Base-by-base conservation (phyloP, 1,140 invertebrate species). In the Zaprionus ornatus region DNA sequence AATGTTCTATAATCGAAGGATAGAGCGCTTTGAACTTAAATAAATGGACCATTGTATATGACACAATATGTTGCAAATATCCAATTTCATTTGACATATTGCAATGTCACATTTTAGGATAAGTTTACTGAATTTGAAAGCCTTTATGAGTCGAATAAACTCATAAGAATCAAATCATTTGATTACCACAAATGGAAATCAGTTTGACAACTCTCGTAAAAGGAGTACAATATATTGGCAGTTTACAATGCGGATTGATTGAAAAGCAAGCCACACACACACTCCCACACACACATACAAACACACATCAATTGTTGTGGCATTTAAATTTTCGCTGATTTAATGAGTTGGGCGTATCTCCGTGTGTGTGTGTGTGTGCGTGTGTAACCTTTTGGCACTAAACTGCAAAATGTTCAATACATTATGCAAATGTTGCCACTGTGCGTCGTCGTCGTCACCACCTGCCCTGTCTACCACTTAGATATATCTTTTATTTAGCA, bases 361-460 rank as follows among this genome's bases (percentile, higher is more conserved):
- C 4, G 3, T 40, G 25, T 60, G 45, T 50, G 65, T 61, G 66
- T 10, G 29, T 32, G 29, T 32, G n/a, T n/a, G n/a, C 35, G 52
- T 71, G 77, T 71, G 74, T 67, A 59, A 70, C 73, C 67, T 70
- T 71, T 71, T 70, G 55, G 23, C 45, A 71, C 10, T 64, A 71
- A 73, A 68, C 62, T 63, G 63, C 63, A 64, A 72, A 75, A 66
- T 86, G 62, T 74, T 78, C 71, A 59, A 75, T 83, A 83, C 77
- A 80, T 87, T 83, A 87, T 87, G 83, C 70, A 87, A 87, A 86
- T 86, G 72, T 79, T 37, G 64, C 82, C 68, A 60, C 80, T 55
- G 75, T 66, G 40, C 27, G 40, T 25, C n/a, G 35, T 67, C 10
- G 32, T 37, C n/a, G 35, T 68, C 10, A 15, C 40, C 55, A 52